Evolutionary conservation across 2,797 vertebrate genomes (phyloP), one percentile per base, ranked within the genome.

Genomic region (Aplochiton taeniatus): DNA sequence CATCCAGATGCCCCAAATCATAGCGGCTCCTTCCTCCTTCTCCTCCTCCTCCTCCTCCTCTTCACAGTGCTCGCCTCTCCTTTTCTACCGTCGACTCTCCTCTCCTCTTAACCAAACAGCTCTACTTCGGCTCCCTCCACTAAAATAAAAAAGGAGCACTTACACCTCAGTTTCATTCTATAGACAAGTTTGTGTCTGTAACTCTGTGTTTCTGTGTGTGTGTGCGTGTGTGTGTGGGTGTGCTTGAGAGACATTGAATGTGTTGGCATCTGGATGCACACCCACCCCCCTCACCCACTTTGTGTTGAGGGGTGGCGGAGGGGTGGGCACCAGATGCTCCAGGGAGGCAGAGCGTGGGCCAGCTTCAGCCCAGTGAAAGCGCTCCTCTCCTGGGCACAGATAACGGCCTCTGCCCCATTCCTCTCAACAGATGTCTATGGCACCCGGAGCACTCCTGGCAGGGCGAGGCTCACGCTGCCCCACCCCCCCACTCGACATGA

Each of bases 371-470:
- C 59, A 65, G 17, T 8, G 55, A 73, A 55, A 44, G 41, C 59
- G 70, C 66, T 14, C 64, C 58, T 69, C 56, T 72, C 56, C 58
- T 47, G 64, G 69, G 59, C 49, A 44, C 66, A 73, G 72, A 73
- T 52, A 64, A 58, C 75, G 61, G 19, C 55, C 54, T 63, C 49
- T n/a, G 61, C 70, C 68, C 68, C 62, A 59, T 64, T 61, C 54
- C 71, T 65, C 68, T 65, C 17, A 66, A 68, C 69, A 77, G 72
- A 69, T 75, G 72, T 75, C 66, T 61, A 54, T 44, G 76, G 68
- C 58, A 44, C 55, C 58, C 58, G 55, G 61, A 51, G 48, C 31
- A 41, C 66, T 51, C 5, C 49, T 14, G 52, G 41, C 43, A 42
- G 47, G 14, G 14, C 20, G 62, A 8, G 8, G 14, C 14, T 5